A percentile compares a stretch with the other conserved stretches of the same genome.
Evolutionary conservation across 2,113 vertebrate genomes (phyloP).

Genomic region (Trinectes maculatus): DNA sequence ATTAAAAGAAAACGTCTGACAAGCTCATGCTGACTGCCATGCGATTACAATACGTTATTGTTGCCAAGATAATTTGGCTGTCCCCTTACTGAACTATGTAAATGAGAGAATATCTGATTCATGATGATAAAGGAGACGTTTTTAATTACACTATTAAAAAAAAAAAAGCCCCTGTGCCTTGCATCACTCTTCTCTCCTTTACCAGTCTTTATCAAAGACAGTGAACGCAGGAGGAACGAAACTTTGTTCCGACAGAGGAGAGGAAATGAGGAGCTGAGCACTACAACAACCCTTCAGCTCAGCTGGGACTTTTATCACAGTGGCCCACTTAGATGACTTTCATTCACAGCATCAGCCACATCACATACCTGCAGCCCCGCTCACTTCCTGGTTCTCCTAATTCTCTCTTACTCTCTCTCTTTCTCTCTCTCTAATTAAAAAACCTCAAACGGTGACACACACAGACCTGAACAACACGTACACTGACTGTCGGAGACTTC

Average conservation of each 20-base stretch:
- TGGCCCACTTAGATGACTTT: slow-evolving; percentile 47
- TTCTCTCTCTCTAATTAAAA: too few species aligned
- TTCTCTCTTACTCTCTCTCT: background rate
- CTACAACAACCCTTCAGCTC: slow-evolving; percentile 49
- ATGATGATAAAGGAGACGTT: slow-evolving; percentile 50
- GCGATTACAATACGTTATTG: slow-evolving; percentile 51
- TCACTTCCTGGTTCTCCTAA: slow-evolving; percentile 18
- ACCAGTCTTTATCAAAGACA: slow-evolving; percentile 35
- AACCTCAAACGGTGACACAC: slow-evolving; percentile 29
- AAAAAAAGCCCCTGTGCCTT: slow-evolving; percentile 2
- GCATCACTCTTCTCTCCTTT: background rate
- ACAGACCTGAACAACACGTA: slow-evolving; percentile 18
- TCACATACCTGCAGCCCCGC: slow-evolving; percentile 30
- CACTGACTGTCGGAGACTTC: slow-evolving; percentile 45
- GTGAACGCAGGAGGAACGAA: slow-evolving; percentile 25
- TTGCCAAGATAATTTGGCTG: slow-evolving; percentile 48
- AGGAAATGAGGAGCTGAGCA: slow-evolving; percentile 34
- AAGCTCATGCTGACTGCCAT: slow-evolving; percentile 21
- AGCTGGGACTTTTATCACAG: slow-evolving; percentile 55
- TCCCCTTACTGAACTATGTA: slow-evolving; percentile 43
- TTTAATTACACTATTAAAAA: slow-evolving; percentile 63
- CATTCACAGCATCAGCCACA: slow-evolving; percentile 31
- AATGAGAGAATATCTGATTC: slow-evolving; percentile 37
- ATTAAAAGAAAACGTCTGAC: background rate
- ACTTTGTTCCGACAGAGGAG: slow-evolving; percentile 38